Base-by-base conservation (phyloP, 2,888 invertebrate genomes). In the Stenotaenia linearis region DNA sequence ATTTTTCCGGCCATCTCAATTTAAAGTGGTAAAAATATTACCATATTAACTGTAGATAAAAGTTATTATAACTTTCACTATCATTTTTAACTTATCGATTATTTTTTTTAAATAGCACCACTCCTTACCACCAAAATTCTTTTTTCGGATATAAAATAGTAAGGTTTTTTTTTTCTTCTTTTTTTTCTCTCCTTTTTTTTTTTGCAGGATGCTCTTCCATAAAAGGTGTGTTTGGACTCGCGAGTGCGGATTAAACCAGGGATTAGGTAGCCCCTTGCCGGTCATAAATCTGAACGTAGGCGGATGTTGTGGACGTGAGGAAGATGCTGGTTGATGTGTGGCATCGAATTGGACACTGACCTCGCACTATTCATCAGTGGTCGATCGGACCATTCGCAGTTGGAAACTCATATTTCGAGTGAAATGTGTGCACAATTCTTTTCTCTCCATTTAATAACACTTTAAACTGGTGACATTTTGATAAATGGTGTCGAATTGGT, bases 391-490 rank as follows among this genome's bases (percentile, higher is more conserved):
- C 5, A 56, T 56, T 56, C 15, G 69, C 69, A 69, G 69, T 69
- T 69, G 69, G 28, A 15, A 69, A 28, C 69, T 69, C 69, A 69
- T 69, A 69, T 69, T 45, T n/a, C 69, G 23, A 50, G 28, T 28
- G 69, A 69, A 69, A 56, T 56, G 56, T 56, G 56, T 18, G 56
- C 23, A 6, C 56, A 56, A 28, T 69, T 28, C 69, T 69, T 69
- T 69, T 69, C 69, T 28, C 25, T 69, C 69, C 25, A 69, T 69
- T 69, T 69, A 61, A 23, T 6, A 69, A 69, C 25, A 69, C 69
- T 69, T 69, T 69, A 69, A 69, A 69, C 69, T 69, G 69, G 28
- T 69, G 69, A 69, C 69, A 69, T 28, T 69, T 69, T 69, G 69
- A 69, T 69, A 25, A 28, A 69, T 69, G 23, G 69, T 12, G 25